A percentile compares a stretch with the other conserved stretches of the same genome.
Evolutionary conservation across 2,888 invertebrate species (phyloP).

Genomic region (Microctonus aethiopoides): DNA sequence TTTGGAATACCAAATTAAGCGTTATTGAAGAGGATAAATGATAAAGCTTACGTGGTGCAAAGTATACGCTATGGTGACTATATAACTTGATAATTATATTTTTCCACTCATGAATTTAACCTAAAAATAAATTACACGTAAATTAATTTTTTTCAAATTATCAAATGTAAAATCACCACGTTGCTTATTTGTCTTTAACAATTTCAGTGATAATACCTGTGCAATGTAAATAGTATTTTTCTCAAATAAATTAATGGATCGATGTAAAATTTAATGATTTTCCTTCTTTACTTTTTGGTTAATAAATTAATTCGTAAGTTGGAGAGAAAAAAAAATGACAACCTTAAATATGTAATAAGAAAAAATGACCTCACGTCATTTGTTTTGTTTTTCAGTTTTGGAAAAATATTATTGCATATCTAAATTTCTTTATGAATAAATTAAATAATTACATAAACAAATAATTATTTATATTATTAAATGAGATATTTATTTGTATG

Average conservation of each 20-base stretch:
- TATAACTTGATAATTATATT: neutral
- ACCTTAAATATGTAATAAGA: too few species aligned
- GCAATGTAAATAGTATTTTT: slow-evolving; percentile 65
- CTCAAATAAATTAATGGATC: slow-evolving; percentile 55
- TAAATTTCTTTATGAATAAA: neutral
- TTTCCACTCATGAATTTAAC: neutral
- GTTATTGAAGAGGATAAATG: neutral
- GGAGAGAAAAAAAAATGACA: too few species aligned
- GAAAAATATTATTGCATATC: neutral
- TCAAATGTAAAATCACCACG: slow-evolving; percentile 15
- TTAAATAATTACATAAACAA: neutral
- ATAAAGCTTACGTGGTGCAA: neutral
- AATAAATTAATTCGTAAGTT: neutral
- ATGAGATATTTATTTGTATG: neutral
- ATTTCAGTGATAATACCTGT: slow-evolving; percentile 55
- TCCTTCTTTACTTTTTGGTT: neutral
- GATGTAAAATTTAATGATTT: slow-evolving; percentile 32
- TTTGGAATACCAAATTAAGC: neutral
- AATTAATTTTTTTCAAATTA: neutral
- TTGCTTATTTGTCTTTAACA: slow-evolving; percentile 37
- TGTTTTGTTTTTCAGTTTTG: neutral
- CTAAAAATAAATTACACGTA: neutral
- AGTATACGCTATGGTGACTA: neutral
- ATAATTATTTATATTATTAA: neutral
- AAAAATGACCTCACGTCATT: neutral